A percentile compares a stretch with the other conserved stretches of the same genome.
phyloP scores from a whole-genome alignment of 2,888 invertebrate genomes.

The Pristionchus entomophagus region DNA sequence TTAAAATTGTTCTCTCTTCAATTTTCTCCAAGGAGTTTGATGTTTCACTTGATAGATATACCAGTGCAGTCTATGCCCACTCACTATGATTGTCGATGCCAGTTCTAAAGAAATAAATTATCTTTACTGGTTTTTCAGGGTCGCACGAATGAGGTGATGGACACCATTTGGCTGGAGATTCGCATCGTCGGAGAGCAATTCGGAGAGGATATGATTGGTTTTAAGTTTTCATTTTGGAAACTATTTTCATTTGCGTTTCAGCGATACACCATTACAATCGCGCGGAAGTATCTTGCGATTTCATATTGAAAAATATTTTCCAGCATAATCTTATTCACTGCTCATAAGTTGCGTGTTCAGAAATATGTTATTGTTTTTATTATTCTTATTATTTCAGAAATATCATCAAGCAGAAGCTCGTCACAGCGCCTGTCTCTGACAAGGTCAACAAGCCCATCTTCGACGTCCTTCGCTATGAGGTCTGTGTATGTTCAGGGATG shows the following conservation, averaged over 20 bases:
- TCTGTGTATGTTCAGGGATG: constrained; percentile 63
- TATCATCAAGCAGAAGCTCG: constrained; percentile 61
- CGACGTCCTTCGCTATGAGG: constrained; percentile 56
- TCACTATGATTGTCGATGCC: no score
- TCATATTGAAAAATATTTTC: not conserved
- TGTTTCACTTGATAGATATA: no score
- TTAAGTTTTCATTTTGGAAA: not conserved
- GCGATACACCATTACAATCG: no score
- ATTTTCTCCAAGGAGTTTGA: no score
- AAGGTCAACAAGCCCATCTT: constrained; percentile 46
- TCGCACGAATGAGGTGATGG: constrained; percentile 60
- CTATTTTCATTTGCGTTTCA: no score
- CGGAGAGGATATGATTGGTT: constrained; percentile 90
- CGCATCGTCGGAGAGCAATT: constrained; percentile 93
- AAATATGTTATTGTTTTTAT: no score
- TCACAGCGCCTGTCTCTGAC: constrained; percentile 56
- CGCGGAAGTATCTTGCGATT: no score
- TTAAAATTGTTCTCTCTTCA: no score
- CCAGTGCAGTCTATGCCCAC: no score
- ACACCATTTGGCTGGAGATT: constrained; percentile 74
- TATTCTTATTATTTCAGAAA: constrained; percentile 53
- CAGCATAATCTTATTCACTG: no score
- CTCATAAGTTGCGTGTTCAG: no score
- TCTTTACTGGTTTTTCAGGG: constrained; percentile 51
- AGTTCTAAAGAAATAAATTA: no score